These are phyloP conservation scores for Thunnus maccoyii DNA, from an alignment of 2,113 vertebrate genomes.

Conservation along the genomic window DNA sequence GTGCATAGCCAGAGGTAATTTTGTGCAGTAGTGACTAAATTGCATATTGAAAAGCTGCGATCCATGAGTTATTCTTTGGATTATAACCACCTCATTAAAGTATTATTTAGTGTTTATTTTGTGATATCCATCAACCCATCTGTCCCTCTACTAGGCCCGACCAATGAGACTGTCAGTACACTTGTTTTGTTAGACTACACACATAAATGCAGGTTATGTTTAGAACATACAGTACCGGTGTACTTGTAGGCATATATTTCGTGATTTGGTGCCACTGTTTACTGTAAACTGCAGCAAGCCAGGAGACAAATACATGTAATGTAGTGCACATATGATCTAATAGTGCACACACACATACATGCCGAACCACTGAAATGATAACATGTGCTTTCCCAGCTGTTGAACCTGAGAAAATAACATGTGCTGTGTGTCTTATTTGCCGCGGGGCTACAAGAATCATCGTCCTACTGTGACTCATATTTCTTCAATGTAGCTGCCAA, in stretches of 20 bases:
- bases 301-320: slow-evolving; percentile 1
- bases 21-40: not conserved
- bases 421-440: slow-evolving; percentile 43
- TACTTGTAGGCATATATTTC: not conserved
- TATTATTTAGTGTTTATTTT: not conserved
- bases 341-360: slow-evolving; percentile 31
- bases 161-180: not conserved
- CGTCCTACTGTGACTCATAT: slow-evolving; percentile 53
- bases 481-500: slow-evolving; percentile 39
- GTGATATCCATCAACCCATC: not conserved
- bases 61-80: not conserved
- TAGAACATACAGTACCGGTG: not conserved
- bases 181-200: not conserved
- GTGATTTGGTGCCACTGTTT: not conserved
- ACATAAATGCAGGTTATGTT: slow-evolving; percentile 2
- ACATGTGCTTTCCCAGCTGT: slow-evolving; percentile 49
- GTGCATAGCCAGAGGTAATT: not conserved
- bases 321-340: not conserved
- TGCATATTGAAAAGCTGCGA: not conserved
- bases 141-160: not conserved
- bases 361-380: slow-evolving; percentile 9
- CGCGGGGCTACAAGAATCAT: slow-evolving; percentile 36
- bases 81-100: not conserved
- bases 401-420: slow-evolving; percentile 56
- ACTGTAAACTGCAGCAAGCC: not conserved